phyloP scores from a whole-genome alignment of 2,797 vertebrate genomes.

The Hippoglossus hippoglossus region DNA sequence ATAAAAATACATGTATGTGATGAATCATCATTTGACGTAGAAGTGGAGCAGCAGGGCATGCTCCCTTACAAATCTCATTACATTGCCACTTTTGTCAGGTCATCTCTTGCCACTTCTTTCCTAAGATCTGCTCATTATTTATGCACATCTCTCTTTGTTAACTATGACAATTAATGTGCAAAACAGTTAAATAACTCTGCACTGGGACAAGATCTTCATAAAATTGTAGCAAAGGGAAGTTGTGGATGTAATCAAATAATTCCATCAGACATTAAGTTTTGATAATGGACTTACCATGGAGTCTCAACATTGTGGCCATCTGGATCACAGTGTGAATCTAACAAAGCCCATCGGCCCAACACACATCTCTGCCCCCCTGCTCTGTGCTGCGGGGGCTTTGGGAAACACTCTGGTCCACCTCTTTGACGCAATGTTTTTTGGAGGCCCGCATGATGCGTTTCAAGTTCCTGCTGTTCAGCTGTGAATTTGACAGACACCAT shows the following conservation, averaged over 20 bases:
- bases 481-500: constrained; percentile 73
- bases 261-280: constrained; percentile 1
- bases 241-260: background rate
- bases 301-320: constrained; percentile 46
- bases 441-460: constrained; percentile 34
- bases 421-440: constrained; percentile 39
- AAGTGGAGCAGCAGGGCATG: too few species aligned
- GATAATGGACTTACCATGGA: constrained; percentile 15
- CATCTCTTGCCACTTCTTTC: background rate
- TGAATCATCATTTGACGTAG: background rate
- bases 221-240: background rate
- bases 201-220: too few species aligned
- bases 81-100: too few species aligned
- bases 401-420: constrained; percentile 35
- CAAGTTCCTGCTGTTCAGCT: constrained; percentile 57
- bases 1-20: background rate
- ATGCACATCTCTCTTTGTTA: background rate
- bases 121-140: background rate
- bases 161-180: background rate
- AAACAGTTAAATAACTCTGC: background rate
- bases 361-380: constrained; percentile 27
- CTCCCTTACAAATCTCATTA: too few species aligned
- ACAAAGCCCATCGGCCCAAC: constrained; percentile 45
- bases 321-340: constrained; percentile 58
- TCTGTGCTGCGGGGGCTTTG: constrained; percentile 17